Base-by-base conservation (phyloP, 2,888 invertebrate genomes). In the Cartodere bifasciata region DNA sequence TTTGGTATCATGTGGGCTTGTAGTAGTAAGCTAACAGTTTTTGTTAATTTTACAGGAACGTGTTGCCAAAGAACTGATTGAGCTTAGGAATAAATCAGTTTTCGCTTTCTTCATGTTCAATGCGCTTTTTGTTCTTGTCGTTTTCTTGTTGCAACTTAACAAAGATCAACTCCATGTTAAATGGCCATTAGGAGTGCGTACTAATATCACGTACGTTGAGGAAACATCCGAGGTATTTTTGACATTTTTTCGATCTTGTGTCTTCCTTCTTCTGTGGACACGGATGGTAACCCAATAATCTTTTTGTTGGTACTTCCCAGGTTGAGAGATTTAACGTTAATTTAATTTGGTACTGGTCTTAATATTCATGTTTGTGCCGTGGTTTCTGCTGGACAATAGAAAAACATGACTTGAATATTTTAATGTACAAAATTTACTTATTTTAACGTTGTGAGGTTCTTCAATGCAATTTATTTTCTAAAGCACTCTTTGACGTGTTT, bases 51-150 rank as follows among this genome's bases (percentile, higher is more conserved):
- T 71, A 64, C 74, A 88, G 86, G 85, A 77, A 60, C 75, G 87
- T 60, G 82, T 88, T 56, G 87, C 87, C 55, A 69, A 70, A 54
- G 91, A 92, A 65, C 73, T 97, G 64, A 75, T 86, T 60, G 92
- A 92, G 60, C 78, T 95, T 58, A 75, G 95, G 58, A 95, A 95
- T 77, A 91, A 92, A 65, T 87, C 88, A 55, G 90, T 91, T 57
- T 91, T 92, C 67, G 88, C 87, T 60, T 94, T 95, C 79, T 85
- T 95, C 71, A 95, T 97, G 94, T 84, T 95, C 75, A 98, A 97
- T 78, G 88, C 94, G 64, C 79, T 97, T 60, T 97, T 95, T 79
- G 90, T 95, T 63, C 80, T 97, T 70, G 87, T 94, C 67, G 92
- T 97, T 59, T 90, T 97, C 70, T 83, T 97, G 65, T 83, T 98